Conservation (phyloP, 1,140 invertebrate genomes). For the Scaptodrosophila lebanonensis region DNA sequence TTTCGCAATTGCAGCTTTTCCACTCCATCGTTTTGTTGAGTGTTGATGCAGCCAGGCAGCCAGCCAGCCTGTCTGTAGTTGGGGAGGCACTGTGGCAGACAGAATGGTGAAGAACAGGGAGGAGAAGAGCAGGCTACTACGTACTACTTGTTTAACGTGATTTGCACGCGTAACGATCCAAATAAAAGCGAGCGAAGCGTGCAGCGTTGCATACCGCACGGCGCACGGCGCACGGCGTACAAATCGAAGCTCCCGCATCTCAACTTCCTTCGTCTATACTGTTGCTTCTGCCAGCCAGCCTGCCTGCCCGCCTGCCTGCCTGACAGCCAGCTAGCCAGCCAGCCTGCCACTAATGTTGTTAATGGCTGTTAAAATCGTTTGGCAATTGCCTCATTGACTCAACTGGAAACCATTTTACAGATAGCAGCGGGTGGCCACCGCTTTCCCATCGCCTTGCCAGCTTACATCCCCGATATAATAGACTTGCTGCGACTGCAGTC, state of each 20-base stretch:
- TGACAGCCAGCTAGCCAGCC: slow-evolving; percentile 7
- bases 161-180: slow-evolving; percentile 55
- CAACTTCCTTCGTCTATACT: too few relatives aligned
- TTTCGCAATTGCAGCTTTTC: too few relatives aligned
- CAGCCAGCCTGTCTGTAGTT: too few relatives aligned
- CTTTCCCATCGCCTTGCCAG: too few relatives aligned
- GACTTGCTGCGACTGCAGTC: slow-evolving; percentile 32
- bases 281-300: too few relatives aligned
- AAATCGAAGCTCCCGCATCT: too few relatives aligned
- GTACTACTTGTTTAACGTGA: slow-evolving; percentile 59
- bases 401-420: slow-evolving; percentile 6
- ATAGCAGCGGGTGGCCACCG: too few relatives aligned
- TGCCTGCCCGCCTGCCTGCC: too few relatives aligned
- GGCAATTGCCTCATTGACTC: slow-evolving; percentile 66
- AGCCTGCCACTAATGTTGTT: slow-evolving; percentile 58
- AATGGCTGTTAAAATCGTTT: slow-evolving; percentile 66
- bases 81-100: too few relatives aligned
- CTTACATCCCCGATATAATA: slow-evolving; percentile 47
- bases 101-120: too few relatives aligned
- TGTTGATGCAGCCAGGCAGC: too few relatives aligned
- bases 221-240: background rate
- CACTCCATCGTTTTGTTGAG: too few relatives aligned
- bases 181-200: slow-evolving; percentile 39
- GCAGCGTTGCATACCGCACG: slow-evolving; percentile 26
- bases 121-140: slow-evolving; percentile 11